Conservation (phyloP, 1,140 invertebrate genomes). For the Lysiphlebus fabarum region DNA sequence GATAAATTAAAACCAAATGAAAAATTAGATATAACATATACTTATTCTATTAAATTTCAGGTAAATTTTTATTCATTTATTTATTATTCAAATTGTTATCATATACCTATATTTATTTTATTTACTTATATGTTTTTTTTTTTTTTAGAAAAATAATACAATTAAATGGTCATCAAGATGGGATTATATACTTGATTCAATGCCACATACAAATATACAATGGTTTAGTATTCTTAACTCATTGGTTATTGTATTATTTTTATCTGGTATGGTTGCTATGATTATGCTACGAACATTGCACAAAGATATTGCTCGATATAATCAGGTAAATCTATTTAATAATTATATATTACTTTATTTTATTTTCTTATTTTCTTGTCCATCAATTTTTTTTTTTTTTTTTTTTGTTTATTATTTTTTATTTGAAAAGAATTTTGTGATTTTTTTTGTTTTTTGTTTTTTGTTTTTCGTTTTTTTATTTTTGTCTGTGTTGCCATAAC, state of each 20-base stretch:
- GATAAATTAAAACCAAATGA: constrained; percentile 55
- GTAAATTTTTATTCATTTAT: too few relatives aligned
- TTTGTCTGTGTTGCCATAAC: constrained; percentile 46
- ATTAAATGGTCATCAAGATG: constrained; percentile 98
- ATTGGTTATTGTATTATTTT: constrained; percentile 39
- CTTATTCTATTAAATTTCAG: constrained; percentile 81
- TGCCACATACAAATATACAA: constrained; percentile 98
- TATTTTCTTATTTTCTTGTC: too few relatives aligned
- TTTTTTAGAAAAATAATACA: constrained; percentile 66
- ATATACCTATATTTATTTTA: too few relatives aligned
- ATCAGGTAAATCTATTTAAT: too few relatives aligned
- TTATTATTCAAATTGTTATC: too few relatives aligned
- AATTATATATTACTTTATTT: not conserved
- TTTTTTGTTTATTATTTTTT: constrained; percentile 6
- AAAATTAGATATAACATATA: constrained; percentile 73
- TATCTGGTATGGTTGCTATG: constrained; percentile 98
- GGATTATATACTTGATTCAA: constrained; percentile 98
- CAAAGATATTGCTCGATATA: constrained; percentile 98
- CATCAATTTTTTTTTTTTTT: not conserved
- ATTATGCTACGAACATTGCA: constrained; percentile 95
- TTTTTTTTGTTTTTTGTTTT: constrained; percentile 19
- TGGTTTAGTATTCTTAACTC: constrained; percentile 96
- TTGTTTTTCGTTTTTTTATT: constrained; percentile 32
- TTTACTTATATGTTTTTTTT: too few relatives aligned
- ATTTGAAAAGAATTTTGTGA: not conserved